A percentile compares a stretch with the other conserved stretches of the same genome.
Evolutionary conservation across 2,113 vertebrate genomes (phyloP).

Genomic region (Centropus unirufus): DNA sequence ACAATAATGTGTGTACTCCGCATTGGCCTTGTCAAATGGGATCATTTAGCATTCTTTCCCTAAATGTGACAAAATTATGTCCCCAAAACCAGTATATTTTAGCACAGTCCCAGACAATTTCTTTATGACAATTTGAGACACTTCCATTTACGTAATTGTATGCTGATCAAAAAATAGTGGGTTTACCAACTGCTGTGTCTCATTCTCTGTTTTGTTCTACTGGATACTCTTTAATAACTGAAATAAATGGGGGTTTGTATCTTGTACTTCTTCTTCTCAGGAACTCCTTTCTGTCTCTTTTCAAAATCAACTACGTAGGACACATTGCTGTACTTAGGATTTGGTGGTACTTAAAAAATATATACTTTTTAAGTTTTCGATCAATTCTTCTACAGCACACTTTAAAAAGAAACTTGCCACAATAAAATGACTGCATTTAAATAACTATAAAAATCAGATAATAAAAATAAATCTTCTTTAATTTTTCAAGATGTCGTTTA

Average conservation of each 20-base stretch:
- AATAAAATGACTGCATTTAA: background rate
- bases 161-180: background rate
- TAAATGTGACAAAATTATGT: background rate
- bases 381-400: background rate
- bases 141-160: background rate
- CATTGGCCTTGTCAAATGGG: background rate
- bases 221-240: background rate
- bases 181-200: background rate
- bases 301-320: background rate
- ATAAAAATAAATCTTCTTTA: background rate
- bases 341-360: background rate
- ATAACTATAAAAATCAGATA: background rate
- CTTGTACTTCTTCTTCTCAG: constrained; percentile 7
- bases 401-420: background rate
- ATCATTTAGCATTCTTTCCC: background rate
- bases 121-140: background rate
- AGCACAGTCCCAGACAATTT: background rate
- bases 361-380: background rate
- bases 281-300: background rate
- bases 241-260: background rate
- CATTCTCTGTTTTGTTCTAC: background rate
- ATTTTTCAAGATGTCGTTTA: background rate
- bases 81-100: background rate
- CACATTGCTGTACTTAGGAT: background rate
- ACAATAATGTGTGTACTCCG: background rate